These are phyloP conservation scores for Heliconius hortense DNA, from an alignment of 2,888 invertebrate genomes.

Conservation along the genomic window DNA sequence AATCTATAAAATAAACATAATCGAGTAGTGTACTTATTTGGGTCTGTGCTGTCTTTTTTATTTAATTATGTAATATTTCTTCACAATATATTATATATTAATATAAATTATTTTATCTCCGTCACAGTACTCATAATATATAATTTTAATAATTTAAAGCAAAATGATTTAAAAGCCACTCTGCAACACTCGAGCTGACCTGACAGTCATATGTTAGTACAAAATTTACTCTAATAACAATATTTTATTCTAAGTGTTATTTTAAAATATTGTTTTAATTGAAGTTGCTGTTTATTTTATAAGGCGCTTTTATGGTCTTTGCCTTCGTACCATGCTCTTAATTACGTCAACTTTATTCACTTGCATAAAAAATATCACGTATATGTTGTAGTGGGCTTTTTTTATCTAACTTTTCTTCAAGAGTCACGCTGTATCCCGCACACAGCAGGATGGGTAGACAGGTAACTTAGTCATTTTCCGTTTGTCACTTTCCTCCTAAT, in stretches of 20 bases:
- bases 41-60: too few species aligned
- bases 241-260: slow-evolving; percentile 19
- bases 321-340: slow-evolving; percentile 8
- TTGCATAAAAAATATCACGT: neutral
- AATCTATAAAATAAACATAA: too few species aligned
- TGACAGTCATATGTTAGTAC: neutral
- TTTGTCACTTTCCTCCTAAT: too few species aligned
- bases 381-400: neutral
- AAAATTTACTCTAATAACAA: neutral
- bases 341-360: neutral
- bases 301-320: slow-evolving; percentile 4
- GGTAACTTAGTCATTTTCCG: too few species aligned
- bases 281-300: slow-evolving; percentile 11
- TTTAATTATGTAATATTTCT: too few species aligned
- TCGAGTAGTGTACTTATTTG: too few species aligned
- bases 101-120: neutral
- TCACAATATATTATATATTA: too few species aligned
- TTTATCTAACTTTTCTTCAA: neutral
- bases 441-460: too few species aligned
- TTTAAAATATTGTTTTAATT: slow-evolving; percentile 12
- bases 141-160: neutral
- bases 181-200: neutral
- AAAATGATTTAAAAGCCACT: neutral
- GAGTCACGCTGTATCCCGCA: too few species aligned
- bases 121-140: neutral